Conservation (phyloP, 92 coral and sea anemone species). For the Heliopora coerulea region DNA sequence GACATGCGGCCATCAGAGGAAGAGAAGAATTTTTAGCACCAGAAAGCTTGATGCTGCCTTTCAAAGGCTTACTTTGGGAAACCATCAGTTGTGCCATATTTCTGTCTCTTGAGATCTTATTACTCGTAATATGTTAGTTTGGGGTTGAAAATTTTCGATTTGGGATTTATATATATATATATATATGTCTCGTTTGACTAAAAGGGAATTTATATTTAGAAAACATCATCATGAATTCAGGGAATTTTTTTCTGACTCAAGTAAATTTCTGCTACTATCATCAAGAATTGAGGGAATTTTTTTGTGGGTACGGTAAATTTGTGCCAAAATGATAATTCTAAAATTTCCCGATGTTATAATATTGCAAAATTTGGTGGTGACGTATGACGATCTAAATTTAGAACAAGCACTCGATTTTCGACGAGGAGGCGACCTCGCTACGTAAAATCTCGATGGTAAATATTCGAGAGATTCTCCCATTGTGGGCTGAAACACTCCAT, state of each 20-base stretch:
- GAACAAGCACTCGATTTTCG: neutral
- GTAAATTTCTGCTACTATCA: slow-evolving; percentile 1
- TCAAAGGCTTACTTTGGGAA: neutral
- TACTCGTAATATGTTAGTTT: neutral
- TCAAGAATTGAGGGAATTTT: too few relatives aligned
- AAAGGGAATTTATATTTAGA: slow-evolving; percentile 7
- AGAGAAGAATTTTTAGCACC: slow-evolving; percentile 48
- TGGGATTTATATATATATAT: neutral
- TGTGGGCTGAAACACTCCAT: too few relatives aligned
- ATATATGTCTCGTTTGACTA: too few relatives aligned
- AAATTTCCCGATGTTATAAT: slow-evolving; percentile 8
- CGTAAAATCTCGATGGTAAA: too few relatives aligned
- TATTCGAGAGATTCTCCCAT: too few relatives aligned
- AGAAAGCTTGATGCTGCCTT: slow-evolving; percentile 15
- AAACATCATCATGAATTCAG: neutral
- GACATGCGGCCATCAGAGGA: slow-evolving; percentile 44
- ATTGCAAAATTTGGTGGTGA: neutral
- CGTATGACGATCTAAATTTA: slow-evolving; percentile 14
- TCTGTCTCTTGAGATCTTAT: neutral
- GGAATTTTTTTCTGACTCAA: slow-evolving; percentile 13
- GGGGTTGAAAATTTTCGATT: neutral
- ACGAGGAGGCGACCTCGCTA: too few relatives aligned
- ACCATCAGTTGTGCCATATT: slow-evolving; percentile 21
- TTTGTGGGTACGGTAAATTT: neutral
- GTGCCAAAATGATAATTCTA: neutral